phyloP scores from a whole-genome alignment of 2,113 vertebrate genomes.

The Cyphomyrus discorhynchus region DNA sequence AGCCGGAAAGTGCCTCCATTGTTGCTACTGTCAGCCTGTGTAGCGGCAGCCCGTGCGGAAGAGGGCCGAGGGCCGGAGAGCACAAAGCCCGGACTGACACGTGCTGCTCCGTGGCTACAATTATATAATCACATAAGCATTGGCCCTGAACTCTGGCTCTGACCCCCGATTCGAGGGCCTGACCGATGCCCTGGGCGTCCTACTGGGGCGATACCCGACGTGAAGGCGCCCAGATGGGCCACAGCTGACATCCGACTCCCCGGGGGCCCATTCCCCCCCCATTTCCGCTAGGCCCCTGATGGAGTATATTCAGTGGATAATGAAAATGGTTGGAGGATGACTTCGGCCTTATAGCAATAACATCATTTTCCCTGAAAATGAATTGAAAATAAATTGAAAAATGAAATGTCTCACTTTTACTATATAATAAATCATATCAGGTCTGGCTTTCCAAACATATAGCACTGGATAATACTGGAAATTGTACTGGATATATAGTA shows the following conservation, averaged over 20 bases:
- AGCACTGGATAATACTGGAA: not conserved
- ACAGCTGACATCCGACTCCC: conserved; percentile 47
- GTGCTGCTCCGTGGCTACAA: conserved; percentile 49
- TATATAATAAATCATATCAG: not conserved
- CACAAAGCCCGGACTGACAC: conserved; percentile 38
- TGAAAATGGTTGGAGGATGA: not conserved
- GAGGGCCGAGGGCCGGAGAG: conserved; percentile 34
- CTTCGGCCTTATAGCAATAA: not conserved
- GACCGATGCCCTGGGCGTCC: conserved; percentile 45
- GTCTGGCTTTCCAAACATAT: not conserved
- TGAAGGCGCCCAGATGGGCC: conserved; percentile 45
- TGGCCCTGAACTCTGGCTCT: conserved; percentile 42
- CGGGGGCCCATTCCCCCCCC: conserved; percentile 16
- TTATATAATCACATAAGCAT: conserved; percentile 47
- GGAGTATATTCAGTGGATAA: conserved; percentile 20
- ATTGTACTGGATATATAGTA: not conserved
- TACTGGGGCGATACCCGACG: conserved; percentile 40
- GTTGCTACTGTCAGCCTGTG: conserved; percentile 39
- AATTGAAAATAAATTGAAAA: conserved; percentile 10
- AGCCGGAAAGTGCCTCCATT: conserved; percentile 22
- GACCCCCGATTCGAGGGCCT: conserved; percentile 56
- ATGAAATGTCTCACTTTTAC: conserved; percentile 1
- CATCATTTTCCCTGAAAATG: not conserved
- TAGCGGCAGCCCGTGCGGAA: conserved; percentile 33
- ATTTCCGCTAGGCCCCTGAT: conserved; percentile 14